Base-by-base conservation (phyloP, 2,797 vertebrate species). In the Spheniscus humboldti region DNA sequence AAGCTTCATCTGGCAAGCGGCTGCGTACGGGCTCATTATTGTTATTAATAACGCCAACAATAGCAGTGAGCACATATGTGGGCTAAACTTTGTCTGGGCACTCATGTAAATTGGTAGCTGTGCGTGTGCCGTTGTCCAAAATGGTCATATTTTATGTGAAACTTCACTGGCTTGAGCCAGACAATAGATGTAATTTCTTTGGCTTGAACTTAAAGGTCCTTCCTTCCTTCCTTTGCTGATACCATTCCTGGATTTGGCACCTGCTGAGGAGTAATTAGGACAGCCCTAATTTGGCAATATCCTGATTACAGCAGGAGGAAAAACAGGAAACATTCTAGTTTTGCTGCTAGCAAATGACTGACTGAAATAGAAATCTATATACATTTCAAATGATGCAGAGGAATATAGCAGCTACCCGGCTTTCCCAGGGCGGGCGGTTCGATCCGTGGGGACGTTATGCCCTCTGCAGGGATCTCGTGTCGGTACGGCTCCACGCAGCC, bases 221-320 rank as follows among this genome's bases (percentile, higher is more conserved):
- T 92, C 97, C 94, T 97, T 96, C 92, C 92, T 89, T 90, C 92
- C 94, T 77, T 89, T 22, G 35, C 92, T 85, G 87, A 63, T 83
- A 33, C 88, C 93, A 84, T 92, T 94, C 92, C 75, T 85, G 85
- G 48, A 39, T 75, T 86, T 96, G 97, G 97, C 98, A 98, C 98
- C 97, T 98, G 97, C 98, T 96, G 97, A 39, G 96, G 94, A 94
- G 71, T 97, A 98, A 98, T 98, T 98, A 98, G 98, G 98, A 84
- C 97, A 92, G 96, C 82, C 96, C 96, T 97, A 94, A 98, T 98
- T 98, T 97, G 97, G 97, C 97, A 94, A 94, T 95, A 96, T 94
- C 97, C 97, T 98, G 98, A 98, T 98, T 98, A 94, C 97, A 97
- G 96, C 75, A 69, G 95, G 95, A 97, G 96, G 92, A 77, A 94